Percentiles rank a stretch among this genome's conserved stretches.
Conservation (phyloP, 2,113 vertebrate species). For the cattle (Bos taurus) region DNA sequence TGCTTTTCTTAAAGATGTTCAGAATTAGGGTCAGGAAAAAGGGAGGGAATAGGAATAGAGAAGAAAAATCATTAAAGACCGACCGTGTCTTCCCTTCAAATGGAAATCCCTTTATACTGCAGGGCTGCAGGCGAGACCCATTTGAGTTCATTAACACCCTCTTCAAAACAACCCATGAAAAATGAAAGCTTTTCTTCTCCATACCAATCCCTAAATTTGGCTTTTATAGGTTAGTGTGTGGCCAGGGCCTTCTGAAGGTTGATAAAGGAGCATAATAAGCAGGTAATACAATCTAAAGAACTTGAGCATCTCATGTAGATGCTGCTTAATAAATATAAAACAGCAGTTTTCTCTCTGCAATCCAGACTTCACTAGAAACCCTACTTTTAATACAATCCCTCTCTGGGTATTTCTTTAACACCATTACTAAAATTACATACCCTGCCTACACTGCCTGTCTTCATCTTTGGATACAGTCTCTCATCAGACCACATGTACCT, state of each 20-base stretch:
- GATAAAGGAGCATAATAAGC: slow-evolving; percentile 23
- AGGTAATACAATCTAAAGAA: slow-evolving; percentile 21
- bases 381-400: not conserved
- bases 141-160: slow-evolving; percentile 26
- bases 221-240: slow-evolving; percentile 32
- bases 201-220: not conserved
- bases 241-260: slow-evolving; percentile 6
- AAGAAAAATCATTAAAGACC: slow-evolving; percentile 13
- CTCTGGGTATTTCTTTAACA: slow-evolving; percentile 8
- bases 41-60: not conserved
- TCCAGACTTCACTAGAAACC: not conserved
- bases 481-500: not conserved
- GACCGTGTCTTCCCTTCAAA: not conserved
- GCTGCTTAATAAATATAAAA: not conserved
- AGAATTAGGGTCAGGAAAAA: not conserved
- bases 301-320: not conserved
- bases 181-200: slow-evolving; percentile 10
- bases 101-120: not conserved
- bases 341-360: slow-evolving; percentile 20
- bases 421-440: slow-evolving; percentile 2
- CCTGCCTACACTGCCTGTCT: not conserved
- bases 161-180: slow-evolving; percentile 1
- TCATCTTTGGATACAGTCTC: not conserved
- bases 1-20: slow-evolving; percentile 39
- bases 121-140: not conserved